Conservation (phyloP, 1,140 invertebrate species). For the Lasioglossum albipes region DNA sequence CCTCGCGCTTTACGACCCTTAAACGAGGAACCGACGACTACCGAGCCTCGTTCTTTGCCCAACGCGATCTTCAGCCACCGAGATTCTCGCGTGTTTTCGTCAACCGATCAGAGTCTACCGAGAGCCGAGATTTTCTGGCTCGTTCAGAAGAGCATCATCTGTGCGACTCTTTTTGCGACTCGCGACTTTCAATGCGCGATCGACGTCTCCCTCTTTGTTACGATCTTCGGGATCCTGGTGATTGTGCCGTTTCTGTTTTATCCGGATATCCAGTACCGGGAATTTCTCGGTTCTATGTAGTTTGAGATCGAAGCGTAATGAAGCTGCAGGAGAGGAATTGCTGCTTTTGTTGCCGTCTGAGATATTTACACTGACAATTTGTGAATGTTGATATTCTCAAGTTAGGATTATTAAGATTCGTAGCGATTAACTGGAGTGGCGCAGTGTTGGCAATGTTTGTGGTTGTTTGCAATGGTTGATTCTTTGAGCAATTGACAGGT, state of each 20-base stretch:
- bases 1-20: slow-evolving; percentile 42
- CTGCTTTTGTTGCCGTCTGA: too few species aligned
- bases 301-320: not conserved
- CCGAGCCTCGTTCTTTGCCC: slow-evolving; percentile 4
- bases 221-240: not conserved
- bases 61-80: not conserved
- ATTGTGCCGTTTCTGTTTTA: not conserved
- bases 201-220: not conserved
- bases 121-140: slow-evolving; percentile 19
- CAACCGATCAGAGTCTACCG: not conserved
- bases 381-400: too few species aligned
- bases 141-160: not conserved
- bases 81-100: slow-evolving; percentile 31
- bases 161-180: not conserved
- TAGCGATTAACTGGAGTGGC: too few species aligned
- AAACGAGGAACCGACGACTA: slow-evolving; percentile 6
- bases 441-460: too few species aligned
- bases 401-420: too few species aligned
- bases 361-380: too few species aligned
- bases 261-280: not conserved
- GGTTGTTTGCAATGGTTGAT: too few species aligned
- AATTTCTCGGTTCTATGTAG: not conserved
- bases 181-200: not conserved
- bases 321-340: too few species aligned
- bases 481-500: too few species aligned